Base-by-base conservation (phyloP, 2,113 vertebrate species). In the Nanorana parkeri region DNA sequence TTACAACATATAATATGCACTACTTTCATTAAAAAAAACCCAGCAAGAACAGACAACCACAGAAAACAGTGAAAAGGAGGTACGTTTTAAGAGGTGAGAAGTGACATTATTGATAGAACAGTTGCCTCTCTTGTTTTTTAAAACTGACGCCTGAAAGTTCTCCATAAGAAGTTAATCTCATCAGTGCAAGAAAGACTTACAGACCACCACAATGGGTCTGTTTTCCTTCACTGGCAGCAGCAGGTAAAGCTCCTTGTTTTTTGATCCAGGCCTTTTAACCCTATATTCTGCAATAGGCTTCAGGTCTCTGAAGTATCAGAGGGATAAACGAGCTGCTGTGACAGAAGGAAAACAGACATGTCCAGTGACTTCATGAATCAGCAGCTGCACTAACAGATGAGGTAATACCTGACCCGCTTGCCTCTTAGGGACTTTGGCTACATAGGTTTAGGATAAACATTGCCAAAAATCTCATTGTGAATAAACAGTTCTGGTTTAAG, bases 321-420 rank as follows among this genome's bases (percentile, higher is more conserved):
- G 51, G 80, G 71, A 83, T 83, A 83, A 83, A 74, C 68, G 80
- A 83, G 72, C 80, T 75, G 72, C 71, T 83, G 71, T 65, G 80
- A 83, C 80, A 83, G 80, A 83, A 41, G 80, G 71, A 83, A 83
- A 76, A 29, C 80, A 83, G 80, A 74, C 80, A 65, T 83, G 80
- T 83, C 80, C 80, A 76, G 80, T 83, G 80, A 83, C 80, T 83
- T 83, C 80, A 83, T 63, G 26, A 76, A 56, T 83, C 71, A 76
- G 51, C 80, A 83, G 80, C 80, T 83, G 80, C 80, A 68, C 80
- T 76, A 83, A 83, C 80, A 83, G 23, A 83, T 83, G 80, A 76
- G 28, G 71, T 83, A 28, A 83, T 58, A 83, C 52, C 72, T 83
- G 63, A 83, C 80, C 72, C 54, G 47, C 55, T 60, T 68, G 71